Evolutionary conservation across 2,888 invertebrate genomes (phyloP), one percentile per base, ranked within the genome.

Genomic region (Laothoe populi): DNA sequence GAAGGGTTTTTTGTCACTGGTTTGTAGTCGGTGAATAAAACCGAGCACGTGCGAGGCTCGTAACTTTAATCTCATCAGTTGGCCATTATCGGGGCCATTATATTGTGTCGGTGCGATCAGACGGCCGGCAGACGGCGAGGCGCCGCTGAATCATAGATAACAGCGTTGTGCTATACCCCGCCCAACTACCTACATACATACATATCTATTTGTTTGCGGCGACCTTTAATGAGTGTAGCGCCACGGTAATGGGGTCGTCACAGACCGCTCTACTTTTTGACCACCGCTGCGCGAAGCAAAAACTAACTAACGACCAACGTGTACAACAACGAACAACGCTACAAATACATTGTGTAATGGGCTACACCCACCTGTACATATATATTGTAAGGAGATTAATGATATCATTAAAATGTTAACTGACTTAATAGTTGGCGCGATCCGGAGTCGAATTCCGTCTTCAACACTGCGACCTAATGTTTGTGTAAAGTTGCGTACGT

Each of bases 131-230:
- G 92, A 92, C 92, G 70, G 88, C 87, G 81, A 79, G 92, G 89
- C 92, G 92, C 88, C 92, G 77, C 84, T 92, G 91, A 90, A 88
- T 91, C 90, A 91, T 86, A 88, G 88, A 88, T 87, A 90, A 90
- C 86, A 84, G 77, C 79, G 72, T 78, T 78, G 82, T 83, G 80
- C 79, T 82, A 88, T 81, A 87, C 81, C 78, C n/a, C 84, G 80
- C 85, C 86, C 86, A 88, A 87, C 87, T 90, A 84, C 81, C 81
- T 83, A 81, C 79, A 77, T 79, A 82, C 79, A n/a, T n/a, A n/a
- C n/a, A 78, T 79, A 82, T 84, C 79, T 86, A 88, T 90, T 88
- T 88, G 86, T 87, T 86, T 86, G 88, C 83, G 79, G 81, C 82
- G 85, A 90, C 86, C 88, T 87, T 89, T 87, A 90, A 89, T 87